Percentiles rank a stretch among this genome's conserved stretches.
phyloP scores from a whole-genome alignment of 2,888 invertebrate genomes.

The Furcula furcula region DNA sequence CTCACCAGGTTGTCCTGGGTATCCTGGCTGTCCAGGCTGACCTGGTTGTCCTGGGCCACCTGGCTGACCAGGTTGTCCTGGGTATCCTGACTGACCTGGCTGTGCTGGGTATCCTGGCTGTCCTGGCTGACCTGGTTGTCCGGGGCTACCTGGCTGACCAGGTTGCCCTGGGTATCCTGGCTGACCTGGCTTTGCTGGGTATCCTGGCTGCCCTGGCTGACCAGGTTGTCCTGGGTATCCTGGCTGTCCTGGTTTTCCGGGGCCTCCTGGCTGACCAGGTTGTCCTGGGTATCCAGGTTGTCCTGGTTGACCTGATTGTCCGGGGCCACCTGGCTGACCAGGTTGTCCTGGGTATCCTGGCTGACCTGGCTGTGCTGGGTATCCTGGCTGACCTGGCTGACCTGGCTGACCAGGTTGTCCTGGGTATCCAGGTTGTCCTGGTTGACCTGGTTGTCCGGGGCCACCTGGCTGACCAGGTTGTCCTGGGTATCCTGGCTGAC shows the following conservation, averaged over 20 bases:
- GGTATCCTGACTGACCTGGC: slow-evolving; percentile 15
- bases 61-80: slow-evolving; percentile 28
- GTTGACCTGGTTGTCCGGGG: slow-evolving; percentile 36
- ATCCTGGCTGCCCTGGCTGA: slow-evolving; percentile 22
- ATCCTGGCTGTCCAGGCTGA: slow-evolving; percentile 38
- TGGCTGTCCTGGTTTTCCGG: slow-evolving; percentile 20
- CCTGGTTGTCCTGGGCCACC: slow-evolving; percentile 62
- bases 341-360: slow-evolving; percentile 24
- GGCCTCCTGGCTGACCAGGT: slow-evolving; percentile 30
- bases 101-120: slow-evolving; percentile 18
- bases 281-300: slow-evolving; percentile 53
- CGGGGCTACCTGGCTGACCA: slow-evolving; percentile 19
- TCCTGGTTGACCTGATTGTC: slow-evolving; percentile 53
- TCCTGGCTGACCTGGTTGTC: slow-evolving; percentile 19
- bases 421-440: slow-evolving; percentile 23
- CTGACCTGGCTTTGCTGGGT: slow-evolving; percentile 16
- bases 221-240: slow-evolving; percentile 17
- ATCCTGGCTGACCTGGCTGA: slow-evolving; percentile 14
- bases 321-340: slow-evolving; percentile 41
- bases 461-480: slow-evolving; percentile 31
- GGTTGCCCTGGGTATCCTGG: slow-evolving; percentile 26
- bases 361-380: slow-evolving; percentile 27
- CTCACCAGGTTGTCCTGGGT: slow-evolving; percentile 24
- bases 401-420: slow-evolving; percentile 13
- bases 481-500: slow-evolving; percentile 24